Evolutionary conservation across 1,140 invertebrate species (phyloP).

Genomic region (Sitophilus oryzae): DNA sequence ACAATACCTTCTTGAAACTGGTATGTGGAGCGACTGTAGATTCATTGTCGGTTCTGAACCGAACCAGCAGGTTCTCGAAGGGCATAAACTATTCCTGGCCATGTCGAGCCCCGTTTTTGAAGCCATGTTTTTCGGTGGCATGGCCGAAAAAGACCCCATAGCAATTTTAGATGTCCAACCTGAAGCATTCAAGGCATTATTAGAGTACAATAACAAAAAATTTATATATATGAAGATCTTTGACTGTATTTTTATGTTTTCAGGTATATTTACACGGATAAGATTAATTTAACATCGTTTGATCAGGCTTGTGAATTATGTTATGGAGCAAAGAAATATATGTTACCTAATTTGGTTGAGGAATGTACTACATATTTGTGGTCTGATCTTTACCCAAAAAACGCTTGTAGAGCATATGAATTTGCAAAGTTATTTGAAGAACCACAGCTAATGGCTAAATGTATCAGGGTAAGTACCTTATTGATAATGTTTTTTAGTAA

Average conservation of each 20-base stretch:
- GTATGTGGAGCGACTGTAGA: constrained; percentile 73
- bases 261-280: constrained; percentile 79
- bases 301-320: constrained; percentile 79
- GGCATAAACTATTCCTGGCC: constrained; percentile 74
- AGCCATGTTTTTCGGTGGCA: constrained; percentile 72
- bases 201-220: constrained; percentile 50
- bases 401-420: constrained; percentile 77
- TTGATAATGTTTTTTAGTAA: constrained; percentile 8
- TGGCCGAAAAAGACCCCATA: constrained; percentile 65
- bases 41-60: constrained; percentile 77
- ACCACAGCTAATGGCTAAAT: constrained; percentile 70
- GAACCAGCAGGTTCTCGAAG: constrained; percentile 63
- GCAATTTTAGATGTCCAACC: constrained; percentile 76
- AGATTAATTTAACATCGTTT: constrained; percentile 69
- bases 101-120: constrained; percentile 80
- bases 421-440: constrained; percentile 81
- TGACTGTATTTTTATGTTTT: constrained; percentile 39
- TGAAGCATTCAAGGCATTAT: constrained; percentile 71
- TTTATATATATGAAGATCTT: constrained; percentile 1
- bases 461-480: constrained; percentile 55
- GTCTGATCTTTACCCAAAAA: constrained; percentile 70
- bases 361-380: constrained; percentile 74
- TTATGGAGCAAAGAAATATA: constrained; percentile 83
- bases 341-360: constrained; percentile 73
- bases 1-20: constrained; percentile 62